These are phyloP conservation scores for Drosophila arawakana DNA, from an alignment of 1,140 invertebrate species.

Conservation along the genomic window DNA sequence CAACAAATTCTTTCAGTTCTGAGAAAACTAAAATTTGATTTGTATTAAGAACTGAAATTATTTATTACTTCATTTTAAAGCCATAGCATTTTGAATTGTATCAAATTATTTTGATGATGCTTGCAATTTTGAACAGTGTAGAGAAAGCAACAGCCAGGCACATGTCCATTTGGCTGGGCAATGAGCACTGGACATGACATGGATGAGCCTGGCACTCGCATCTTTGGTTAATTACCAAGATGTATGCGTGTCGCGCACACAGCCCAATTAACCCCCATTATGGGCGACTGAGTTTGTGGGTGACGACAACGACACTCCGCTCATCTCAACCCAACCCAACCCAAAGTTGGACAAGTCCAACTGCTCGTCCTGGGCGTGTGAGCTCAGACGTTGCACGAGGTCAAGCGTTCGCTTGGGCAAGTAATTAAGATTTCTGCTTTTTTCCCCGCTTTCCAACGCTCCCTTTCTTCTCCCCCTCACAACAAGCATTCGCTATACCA, in stretches of 20 bases:
- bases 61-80: too few species aligned
- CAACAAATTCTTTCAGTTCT: too few species aligned
- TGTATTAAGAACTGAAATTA: too few species aligned
- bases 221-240: constrained; percentile 83
- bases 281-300: constrained; percentile 61
- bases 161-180: neutral
- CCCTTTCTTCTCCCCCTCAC: neutral
- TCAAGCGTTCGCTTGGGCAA: constrained; percentile 73
- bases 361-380: constrained; percentile 64
- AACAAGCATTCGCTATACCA: constrained; percentile 39
- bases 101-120: too few species aligned
- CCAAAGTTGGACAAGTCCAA: neutral
- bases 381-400: constrained; percentile 55
- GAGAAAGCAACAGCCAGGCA: constrained; percentile 25
- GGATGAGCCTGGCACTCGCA: constrained; percentile 44
- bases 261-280: constrained; percentile 84
- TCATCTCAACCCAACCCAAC: constrained; percentile 10
- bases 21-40: too few species aligned
- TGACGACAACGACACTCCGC: constrained; percentile 33
- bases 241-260: constrained; percentile 84
- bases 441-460: constrained; percentile 1
- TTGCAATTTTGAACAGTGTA: neutral
- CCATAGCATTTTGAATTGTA: too few species aligned
- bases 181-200: constrained; percentile 17
- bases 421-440: constrained; percentile 78